Evolutionary conservation across 2,888 invertebrate species (phyloP).

Genomic region (Aleiodes alternator): DNA sequence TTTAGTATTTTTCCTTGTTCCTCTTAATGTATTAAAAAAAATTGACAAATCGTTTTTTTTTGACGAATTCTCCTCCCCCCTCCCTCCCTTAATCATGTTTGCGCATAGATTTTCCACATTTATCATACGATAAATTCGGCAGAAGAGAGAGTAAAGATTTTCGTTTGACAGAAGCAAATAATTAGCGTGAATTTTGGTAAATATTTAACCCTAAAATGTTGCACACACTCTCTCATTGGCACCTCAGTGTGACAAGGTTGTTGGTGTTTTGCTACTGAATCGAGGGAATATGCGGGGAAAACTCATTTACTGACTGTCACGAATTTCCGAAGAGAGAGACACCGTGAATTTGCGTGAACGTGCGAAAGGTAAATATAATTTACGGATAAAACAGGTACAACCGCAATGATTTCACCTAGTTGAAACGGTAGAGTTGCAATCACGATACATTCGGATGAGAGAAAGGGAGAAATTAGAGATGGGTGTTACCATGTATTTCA

Average conservation of each 20-base stretch:
- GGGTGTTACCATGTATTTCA: not conserved
- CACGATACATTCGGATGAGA: slow-evolving; percentile 30
- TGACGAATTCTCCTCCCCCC: too few species aligned
- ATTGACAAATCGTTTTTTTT: too few species aligned
- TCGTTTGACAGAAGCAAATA: slow-evolving; percentile 2
- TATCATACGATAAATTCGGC: too few species aligned
- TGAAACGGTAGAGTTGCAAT: slow-evolving; percentile 33
- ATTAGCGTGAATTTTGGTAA: not conserved
- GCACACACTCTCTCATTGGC: slow-evolving; percentile 34
- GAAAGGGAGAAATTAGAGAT: slow-evolving; percentile 8
- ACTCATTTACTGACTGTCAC: slow-evolving; percentile 44
- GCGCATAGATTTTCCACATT: too few species aligned
- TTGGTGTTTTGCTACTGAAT: slow-evolving; percentile 30
- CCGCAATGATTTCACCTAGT: slow-evolving; percentile 38
- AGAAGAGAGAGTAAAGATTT: too few species aligned
- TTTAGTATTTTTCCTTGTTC: too few species aligned
- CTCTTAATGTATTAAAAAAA: too few species aligned
- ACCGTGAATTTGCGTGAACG: not conserved
- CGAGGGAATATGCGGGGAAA: slow-evolving; percentile 41
- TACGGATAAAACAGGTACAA: slow-evolving; percentile 42
- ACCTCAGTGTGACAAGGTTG: slow-evolving; percentile 29
- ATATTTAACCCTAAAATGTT: not conserved
- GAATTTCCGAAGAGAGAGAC: slow-evolving; percentile 15
- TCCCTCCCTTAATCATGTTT: too few species aligned
- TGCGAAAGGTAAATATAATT: slow-evolving; percentile 49